Evolutionary conservation across 2,797 vertebrate genomes (phyloP).

Genomic region (Leptoclinus maculatus): DNA sequence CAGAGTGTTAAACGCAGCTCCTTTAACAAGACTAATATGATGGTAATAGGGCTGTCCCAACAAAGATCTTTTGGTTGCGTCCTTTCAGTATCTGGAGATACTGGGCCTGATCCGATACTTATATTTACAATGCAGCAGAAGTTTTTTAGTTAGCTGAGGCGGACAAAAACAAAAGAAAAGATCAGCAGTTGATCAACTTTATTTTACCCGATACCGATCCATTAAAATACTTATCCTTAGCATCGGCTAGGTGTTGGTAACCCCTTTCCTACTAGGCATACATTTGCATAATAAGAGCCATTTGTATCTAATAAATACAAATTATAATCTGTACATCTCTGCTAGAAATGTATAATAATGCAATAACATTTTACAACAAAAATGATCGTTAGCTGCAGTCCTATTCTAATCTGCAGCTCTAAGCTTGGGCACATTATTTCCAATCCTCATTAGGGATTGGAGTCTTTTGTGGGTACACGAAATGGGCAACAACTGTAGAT

Average conservation of each 20-base stretch:
- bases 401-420: constrained; percentile 29
- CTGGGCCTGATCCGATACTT: background rate
- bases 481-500: constrained; percentile 13
- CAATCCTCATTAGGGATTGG: background rate
- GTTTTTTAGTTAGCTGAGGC: background rate
- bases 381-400: background rate
- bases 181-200: background rate
- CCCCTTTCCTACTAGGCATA: background rate
- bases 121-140: background rate
- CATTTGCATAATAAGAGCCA: background rate
- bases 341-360: background rate
- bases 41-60: background rate
- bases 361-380: background rate
- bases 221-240: background rate
- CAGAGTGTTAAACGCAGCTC: background rate
- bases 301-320: constrained; percentile 1
- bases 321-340: background rate
- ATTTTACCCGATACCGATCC: background rate
- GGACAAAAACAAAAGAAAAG: background rate
- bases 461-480: constrained; percentile 18
- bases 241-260: background rate
- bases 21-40: background rate
- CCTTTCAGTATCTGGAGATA: background rate
- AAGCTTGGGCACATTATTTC: background rate
- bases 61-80: background rate